These are phyloP conservation scores for Poeciliopsis prolifica DNA, from an alignment of 2,113 vertebrate genomes.

Conservation along the genomic window DNA sequence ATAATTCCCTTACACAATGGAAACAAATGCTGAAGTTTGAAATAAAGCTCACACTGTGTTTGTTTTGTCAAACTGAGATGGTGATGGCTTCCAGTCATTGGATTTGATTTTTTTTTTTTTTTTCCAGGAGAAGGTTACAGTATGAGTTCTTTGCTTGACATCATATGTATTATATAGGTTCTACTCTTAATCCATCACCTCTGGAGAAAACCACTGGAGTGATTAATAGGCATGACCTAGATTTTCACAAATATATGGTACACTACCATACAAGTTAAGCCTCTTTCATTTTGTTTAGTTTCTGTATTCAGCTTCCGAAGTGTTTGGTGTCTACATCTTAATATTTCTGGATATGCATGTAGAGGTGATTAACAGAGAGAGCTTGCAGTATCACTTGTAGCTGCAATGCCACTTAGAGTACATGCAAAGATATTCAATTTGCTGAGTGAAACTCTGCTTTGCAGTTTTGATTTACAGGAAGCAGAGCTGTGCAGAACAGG, in stretches of 20 bases:
- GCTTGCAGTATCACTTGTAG: neutral
- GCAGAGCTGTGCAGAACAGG: neutral
- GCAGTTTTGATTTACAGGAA: conserved; percentile 1
- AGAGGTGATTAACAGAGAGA: neutral
- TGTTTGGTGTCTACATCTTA: no score
- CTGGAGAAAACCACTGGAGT: conserved; percentile 46
- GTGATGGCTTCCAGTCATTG: neutral
- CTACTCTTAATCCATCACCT: conserved; percentile 40
- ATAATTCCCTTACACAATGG: neutral
- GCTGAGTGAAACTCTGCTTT: neutral
- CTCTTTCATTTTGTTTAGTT: neutral
- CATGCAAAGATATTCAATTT: neutral
- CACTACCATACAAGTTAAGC: neutral
- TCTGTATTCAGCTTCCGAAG: neutral
- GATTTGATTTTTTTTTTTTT: neutral
- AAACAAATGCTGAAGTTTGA: neutral
- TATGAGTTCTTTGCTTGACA: conserved; percentile 7
- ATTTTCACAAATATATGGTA: conserved; percentile 27
- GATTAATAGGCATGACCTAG: conserved; percentile 63
- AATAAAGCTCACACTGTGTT: neutral
- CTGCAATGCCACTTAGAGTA: neutral
- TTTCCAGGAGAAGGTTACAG: neutral
- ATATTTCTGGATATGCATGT: neutral
- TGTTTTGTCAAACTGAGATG: neutral
- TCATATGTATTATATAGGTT: conserved; percentile 27